These are phyloP conservation scores for Ips typographus DNA, from an alignment of 1,140 invertebrate species.

Conservation along the genomic window DNA sequence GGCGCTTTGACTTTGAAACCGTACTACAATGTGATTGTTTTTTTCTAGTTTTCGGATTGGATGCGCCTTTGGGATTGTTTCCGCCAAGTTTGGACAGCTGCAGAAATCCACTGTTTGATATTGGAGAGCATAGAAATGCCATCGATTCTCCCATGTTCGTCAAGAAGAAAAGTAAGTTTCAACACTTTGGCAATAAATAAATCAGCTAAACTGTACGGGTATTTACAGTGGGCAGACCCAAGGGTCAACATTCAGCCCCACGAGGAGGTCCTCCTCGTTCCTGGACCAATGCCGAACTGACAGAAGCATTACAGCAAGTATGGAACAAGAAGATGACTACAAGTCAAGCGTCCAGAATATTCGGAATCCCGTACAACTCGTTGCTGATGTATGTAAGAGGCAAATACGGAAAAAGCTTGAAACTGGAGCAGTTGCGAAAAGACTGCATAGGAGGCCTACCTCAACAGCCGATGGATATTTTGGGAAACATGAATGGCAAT, in stretches of 20 bases:
- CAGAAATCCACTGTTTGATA: conserved; percentile 70
- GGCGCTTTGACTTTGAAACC: not conserved
- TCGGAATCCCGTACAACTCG: conserved; percentile 89
- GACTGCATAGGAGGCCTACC: conserved; percentile 76
- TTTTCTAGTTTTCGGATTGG: conserved; percentile 72
- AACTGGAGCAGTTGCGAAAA: conserved; percentile 81
- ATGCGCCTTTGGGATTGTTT: conserved; percentile 69
- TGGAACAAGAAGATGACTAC: conserved; percentile 96
- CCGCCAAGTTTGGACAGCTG: conserved; percentile 70
- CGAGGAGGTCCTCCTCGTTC: conserved; percentile 83
- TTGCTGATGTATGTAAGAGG: conserved; percentile 90
- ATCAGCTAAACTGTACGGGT: not conserved
- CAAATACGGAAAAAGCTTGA: conserved; percentile 87
- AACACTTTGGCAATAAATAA: not conserved
- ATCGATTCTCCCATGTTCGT: conserved; percentile 62
- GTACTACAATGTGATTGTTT: conserved; percentile 17
- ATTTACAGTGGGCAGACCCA: conserved; percentile 65
- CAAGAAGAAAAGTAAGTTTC: conserved; percentile 68
- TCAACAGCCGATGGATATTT: conserved; percentile 61
- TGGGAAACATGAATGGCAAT: conserved; percentile 71
- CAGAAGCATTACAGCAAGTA: conserved; percentile 84
- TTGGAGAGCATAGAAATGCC: conserved; percentile 62
- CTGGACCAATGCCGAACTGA: conserved; percentile 88
- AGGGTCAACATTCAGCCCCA: conserved; percentile 85
- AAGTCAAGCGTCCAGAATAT: conserved; percentile 84